phyloP scores from a whole-genome alignment of 2,888 invertebrate genomes.

The Hipparchia sbordonii region DNA sequence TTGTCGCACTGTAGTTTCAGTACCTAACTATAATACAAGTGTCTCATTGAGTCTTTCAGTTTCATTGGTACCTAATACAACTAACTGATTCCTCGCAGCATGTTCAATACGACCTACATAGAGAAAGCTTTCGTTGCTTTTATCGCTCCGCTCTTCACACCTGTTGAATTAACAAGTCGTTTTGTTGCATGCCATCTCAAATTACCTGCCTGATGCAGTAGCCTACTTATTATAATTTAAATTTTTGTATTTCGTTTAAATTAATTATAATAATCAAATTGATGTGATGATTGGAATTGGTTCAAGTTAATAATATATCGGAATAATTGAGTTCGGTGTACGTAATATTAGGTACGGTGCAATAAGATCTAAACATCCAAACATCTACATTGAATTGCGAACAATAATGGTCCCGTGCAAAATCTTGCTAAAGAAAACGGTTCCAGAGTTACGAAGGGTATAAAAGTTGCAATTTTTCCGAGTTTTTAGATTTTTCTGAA shows the following conservation, averaged over 20 bases:
- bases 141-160: conserved; percentile 14
- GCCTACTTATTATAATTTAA: not conserved
- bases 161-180: conserved; percentile 15
- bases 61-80: not conserved
- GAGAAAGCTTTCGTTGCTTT: conserved; percentile 12
- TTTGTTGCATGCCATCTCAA: conserved; percentile 10
- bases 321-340: too few relatives aligned
- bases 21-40: too few relatives aligned
- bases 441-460: too few relatives aligned
- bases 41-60: not conserved
- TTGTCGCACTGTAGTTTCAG: too few relatives aligned
- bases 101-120: conserved; percentile 15
- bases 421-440: too few relatives aligned
- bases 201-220: not conserved
- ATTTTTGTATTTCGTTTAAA: conserved; percentile 1
- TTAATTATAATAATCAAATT: not conserved
- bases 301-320: not conserved
- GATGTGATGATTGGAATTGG: conserved; percentile 3
- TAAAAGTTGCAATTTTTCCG: too few relatives aligned
- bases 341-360: too few relatives aligned
- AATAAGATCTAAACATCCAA: too few relatives aligned
- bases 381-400: too few relatives aligned
- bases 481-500: too few relatives aligned
- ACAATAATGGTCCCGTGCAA: too few relatives aligned
- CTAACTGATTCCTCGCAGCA: conserved; percentile 22